phyloP scores from a whole-genome alignment of 2,888 invertebrate genomes.

The Drosophila setosimentum region DNA sequence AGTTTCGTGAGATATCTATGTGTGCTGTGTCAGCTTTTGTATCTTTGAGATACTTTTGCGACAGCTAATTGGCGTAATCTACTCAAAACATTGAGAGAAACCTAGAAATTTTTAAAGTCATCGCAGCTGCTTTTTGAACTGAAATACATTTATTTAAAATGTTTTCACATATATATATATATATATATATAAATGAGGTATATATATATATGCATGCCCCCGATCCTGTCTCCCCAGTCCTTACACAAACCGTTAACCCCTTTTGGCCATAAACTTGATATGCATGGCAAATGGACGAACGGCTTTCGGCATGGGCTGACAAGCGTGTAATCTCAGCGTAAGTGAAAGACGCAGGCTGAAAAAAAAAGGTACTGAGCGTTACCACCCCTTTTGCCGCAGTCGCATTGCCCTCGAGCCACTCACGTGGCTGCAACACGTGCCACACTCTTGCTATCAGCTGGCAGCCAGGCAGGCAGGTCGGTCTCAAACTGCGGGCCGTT shows the following conservation, averaged over 20 bases:
- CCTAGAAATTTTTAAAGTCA: background rate
- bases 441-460: slow-evolving; percentile 51
- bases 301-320: slow-evolving; percentile 55
- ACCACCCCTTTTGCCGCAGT: background rate
- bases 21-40: slow-evolving; percentile 6
- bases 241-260: slow-evolving; percentile 12
- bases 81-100: slow-evolving; percentile 1
- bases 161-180: background rate
- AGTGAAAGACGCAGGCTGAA: slow-evolving; percentile 42
- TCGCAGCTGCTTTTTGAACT: background rate
- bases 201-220: background rate
- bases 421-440: slow-evolving; percentile 69
- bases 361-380: slow-evolving; percentile 11
- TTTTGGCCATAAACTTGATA: slow-evolving; percentile 37
- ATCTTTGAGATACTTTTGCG: slow-evolving; percentile 15
- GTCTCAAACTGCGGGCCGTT: slow-evolving; percentile 44
- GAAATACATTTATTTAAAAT: background rate
- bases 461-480: slow-evolving; percentile 17
- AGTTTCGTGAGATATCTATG: background rate
- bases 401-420: slow-evolving; percentile 34
- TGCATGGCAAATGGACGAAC: slow-evolving; percentile 46
- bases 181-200: background rate
- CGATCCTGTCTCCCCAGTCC: no score
- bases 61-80: slow-evolving; percentile 7
- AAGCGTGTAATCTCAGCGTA: slow-evolving; percentile 73